These are phyloP conservation scores for Marcusenius ussheri DNA, from an alignment of 2,113 vertebrate genomes.

Conservation along the genomic window DNA sequence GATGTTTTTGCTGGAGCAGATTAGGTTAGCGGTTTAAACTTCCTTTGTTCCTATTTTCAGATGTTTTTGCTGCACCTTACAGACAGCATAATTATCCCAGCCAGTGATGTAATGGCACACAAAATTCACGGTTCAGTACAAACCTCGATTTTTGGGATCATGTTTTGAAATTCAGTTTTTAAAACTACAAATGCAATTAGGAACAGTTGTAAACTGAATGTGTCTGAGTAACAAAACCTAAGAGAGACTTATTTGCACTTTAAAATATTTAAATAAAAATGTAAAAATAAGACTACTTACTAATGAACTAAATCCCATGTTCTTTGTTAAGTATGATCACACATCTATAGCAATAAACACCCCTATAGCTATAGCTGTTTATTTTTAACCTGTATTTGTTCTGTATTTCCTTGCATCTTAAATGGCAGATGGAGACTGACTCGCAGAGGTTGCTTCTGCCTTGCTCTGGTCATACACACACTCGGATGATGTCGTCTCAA, in stretches of 20 bases:
- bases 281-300: background rate
- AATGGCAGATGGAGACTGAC: background rate
- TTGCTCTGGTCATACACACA: background rate
- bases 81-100: background rate
- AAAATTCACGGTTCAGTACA: background rate
- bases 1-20: background rate
- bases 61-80: background rate
- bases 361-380: background rate
- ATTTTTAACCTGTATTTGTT: background rate
- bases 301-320: background rate
- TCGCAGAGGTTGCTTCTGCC: no score
- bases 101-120: background rate
- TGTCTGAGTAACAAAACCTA: background rate
- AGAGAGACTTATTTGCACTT: background rate
- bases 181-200: background rate
- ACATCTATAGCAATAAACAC: background rate
- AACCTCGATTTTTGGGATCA: background rate
- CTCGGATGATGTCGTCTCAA: background rate
- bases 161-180: background rate
- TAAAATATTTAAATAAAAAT: background rate
- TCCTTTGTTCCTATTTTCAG: background rate
- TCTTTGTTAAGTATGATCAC: background rate
- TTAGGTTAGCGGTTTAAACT: background rate
- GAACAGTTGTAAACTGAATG: background rate
- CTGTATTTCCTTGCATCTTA: background rate